Evolutionary conservation across 1,140 invertebrate species (phyloP).

Genomic region (Drosophila nasuta): DNA sequence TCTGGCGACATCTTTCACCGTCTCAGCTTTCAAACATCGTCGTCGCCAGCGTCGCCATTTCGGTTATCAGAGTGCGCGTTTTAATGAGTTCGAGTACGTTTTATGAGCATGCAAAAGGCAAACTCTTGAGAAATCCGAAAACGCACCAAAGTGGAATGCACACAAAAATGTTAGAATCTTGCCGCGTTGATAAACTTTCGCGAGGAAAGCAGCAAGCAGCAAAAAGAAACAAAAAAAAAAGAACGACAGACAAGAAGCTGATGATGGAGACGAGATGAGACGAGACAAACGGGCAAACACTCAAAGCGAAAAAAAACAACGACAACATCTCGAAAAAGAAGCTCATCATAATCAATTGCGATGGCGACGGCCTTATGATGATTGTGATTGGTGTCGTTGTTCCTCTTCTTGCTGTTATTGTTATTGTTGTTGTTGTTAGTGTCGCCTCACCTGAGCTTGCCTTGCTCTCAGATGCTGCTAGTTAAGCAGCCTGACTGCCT

Average conservation of each 20-base stretch:
- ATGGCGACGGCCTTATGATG: conserved; percentile 77
- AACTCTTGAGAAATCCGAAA: conserved; percentile 66
- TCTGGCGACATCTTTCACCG: conserved; percentile 28
- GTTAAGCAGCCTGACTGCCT: conserved; percentile 11
- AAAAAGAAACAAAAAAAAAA: conserved; percentile 2
- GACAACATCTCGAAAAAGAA: conserved; percentile 45
- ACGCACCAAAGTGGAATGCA: conserved; percentile 82
- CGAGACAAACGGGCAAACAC: conserved; percentile 28
- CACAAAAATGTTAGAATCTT: conserved; percentile 83
- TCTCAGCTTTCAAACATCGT: conserved; percentile 39
- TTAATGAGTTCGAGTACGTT: conserved; percentile 83
- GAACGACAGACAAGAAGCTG: conserved; percentile 1
- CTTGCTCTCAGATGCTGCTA: conserved; percentile 6
- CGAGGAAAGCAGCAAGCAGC: conserved; percentile 42
- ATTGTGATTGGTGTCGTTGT: conserved; percentile 79
- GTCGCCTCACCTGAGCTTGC: conserved; percentile 49
- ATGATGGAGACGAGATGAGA: conserved; percentile 4
- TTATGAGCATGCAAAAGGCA: conserved; percentile 73
- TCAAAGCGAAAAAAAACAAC: conserved; percentile 22
- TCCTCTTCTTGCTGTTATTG: not conserved
- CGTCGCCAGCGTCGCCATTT: conserved; percentile 58
- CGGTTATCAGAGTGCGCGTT: conserved; percentile 82
- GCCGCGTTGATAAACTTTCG: conserved; percentile 79
- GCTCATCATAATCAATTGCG: conserved; percentile 74
- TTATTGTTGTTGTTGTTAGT: not conserved